These are phyloP conservation scores for Phyllostomus hastatus DNA, from an alignment of 2,113 vertebrate species.

Conservation along the genomic window DNA sequence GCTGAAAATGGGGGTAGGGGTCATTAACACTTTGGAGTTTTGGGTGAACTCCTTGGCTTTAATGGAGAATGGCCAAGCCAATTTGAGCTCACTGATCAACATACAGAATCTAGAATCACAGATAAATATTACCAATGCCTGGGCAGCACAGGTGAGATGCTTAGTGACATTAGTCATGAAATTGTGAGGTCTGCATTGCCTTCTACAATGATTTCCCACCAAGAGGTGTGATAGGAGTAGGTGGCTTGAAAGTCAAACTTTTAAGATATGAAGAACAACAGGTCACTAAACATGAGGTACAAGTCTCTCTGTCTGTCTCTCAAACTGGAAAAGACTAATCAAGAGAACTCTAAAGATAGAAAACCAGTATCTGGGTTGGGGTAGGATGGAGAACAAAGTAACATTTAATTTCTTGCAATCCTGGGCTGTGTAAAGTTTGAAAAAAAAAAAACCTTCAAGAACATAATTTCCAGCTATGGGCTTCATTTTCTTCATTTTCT, in stretches of 20 bases:
- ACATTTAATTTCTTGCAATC: background rate
- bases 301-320: background rate
- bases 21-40: background rate
- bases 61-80: too few relatives aligned
- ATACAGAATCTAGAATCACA: background rate
- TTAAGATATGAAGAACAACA: background rate
- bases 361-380: background rate
- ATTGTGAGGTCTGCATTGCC: background rate
- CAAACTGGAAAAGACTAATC: background rate
- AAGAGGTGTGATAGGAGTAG: background rate
- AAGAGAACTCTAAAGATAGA: background rate
- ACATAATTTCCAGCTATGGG: background rate
- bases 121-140: background rate
- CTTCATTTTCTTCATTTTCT: background rate
- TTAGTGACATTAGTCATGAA: background rate
- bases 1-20: background rate
- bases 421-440: background rate
- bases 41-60: background rate
- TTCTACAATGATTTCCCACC: background rate
- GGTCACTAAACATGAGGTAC: background rate
- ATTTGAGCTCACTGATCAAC: background rate
- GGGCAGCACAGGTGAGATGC: background rate
- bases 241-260: background rate
- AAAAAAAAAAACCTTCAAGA: background rate
- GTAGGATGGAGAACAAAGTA: background rate